phyloP scores from a whole-genome alignment of 2,797 vertebrate genomes.

The Loriculus beryllinus region DNA sequence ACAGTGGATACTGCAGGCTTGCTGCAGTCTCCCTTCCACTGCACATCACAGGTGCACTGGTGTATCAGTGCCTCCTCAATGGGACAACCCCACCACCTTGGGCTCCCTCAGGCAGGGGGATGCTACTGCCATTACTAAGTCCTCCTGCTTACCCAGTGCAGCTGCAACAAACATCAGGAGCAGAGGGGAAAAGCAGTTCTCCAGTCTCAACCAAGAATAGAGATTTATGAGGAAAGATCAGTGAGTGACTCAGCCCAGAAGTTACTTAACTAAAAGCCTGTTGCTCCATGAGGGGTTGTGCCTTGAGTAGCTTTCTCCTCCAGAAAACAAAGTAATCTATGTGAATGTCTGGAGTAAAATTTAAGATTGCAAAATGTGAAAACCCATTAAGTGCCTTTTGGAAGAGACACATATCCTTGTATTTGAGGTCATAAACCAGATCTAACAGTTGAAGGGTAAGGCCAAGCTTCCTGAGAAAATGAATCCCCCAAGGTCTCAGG shows the following conservation, averaged over 20 bases:
- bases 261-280: not conserved
- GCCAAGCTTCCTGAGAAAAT: not conserved
- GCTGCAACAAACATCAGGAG: not conserved
- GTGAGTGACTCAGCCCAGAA: not conserved
- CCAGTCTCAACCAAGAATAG: not conserved
- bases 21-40: not conserved
- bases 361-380: not conserved
- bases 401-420: not conserved
- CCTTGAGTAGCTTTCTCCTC: not conserved
- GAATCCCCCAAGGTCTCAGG: rapidly evolving
- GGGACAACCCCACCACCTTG: rapidly evolving
- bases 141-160: not conserved
- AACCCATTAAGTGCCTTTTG: not conserved
- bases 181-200: not conserved
- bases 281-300: not conserved
- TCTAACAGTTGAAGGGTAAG: not conserved
- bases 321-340: not conserved
- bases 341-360: not conserved
- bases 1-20: not conserved
- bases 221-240: not conserved
- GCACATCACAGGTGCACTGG: rapidly evolving
- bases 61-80: not conserved
- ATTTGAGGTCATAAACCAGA: not conserved
- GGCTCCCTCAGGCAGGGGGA: not conserved
- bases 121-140: rapidly evolving